phyloP scores from a whole-genome alignment of 2,797 vertebrate species.

The Chloroceryle inda region DNA sequence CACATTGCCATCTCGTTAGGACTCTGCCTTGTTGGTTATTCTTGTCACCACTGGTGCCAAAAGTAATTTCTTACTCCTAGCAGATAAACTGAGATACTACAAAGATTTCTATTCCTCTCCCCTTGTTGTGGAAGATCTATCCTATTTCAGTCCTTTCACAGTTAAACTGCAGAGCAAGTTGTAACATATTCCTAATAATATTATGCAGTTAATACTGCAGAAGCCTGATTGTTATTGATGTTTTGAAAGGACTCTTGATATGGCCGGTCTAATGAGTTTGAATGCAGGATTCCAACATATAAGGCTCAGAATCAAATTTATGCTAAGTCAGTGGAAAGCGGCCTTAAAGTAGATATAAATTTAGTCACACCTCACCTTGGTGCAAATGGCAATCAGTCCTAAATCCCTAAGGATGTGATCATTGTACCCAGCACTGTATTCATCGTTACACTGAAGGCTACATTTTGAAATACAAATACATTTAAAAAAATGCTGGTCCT shows the following conservation, averaged over 20 bases:
- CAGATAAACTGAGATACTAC: neutral
- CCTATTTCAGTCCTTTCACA: neutral
- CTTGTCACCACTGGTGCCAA: neutral
- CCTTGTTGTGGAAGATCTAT: neutral
- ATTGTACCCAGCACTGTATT: neutral
- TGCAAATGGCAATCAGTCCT: neutral
- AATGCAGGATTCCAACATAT: neutral
- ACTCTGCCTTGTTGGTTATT: neutral
- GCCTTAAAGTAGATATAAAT: constrained; percentile 30
- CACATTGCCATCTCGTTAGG: neutral
- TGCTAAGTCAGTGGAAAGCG: constrained; percentile 31
- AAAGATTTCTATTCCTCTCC: neutral
- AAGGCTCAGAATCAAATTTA: constrained; percentile 16
- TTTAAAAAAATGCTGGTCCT: constrained; percentile 8
- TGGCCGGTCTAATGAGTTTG: neutral
- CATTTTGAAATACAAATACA: neutral
- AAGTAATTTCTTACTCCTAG: neutral
- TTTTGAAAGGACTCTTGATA: neutral
- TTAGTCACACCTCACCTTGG: constrained; percentile 36
- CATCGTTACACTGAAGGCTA: neutral
- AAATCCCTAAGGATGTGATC: neutral
- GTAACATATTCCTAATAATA: neutral
- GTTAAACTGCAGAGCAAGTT: neutral
- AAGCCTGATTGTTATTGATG: neutral
- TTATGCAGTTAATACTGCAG: neutral